Evolutionary conservation across 2,113 vertebrate species (phyloP).

Genomic region (Anoura caudifer): DNA sequence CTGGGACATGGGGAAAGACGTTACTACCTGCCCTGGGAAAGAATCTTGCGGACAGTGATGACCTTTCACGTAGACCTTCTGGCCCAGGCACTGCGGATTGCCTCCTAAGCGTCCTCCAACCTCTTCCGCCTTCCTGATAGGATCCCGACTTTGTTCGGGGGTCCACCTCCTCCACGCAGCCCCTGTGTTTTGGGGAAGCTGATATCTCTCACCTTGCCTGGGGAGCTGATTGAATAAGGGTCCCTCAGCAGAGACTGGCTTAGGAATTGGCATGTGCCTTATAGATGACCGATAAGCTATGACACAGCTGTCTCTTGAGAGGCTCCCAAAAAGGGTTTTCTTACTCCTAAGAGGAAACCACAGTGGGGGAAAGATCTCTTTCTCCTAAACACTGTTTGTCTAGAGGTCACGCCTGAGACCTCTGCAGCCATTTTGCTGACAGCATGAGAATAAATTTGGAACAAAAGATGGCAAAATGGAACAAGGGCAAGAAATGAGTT

Average conservation of each 20-base stretch:
- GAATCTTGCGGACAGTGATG: no score
- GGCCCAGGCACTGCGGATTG: no score
- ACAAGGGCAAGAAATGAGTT: background rate
- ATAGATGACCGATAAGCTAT: background rate
- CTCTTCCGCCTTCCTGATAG: background rate
- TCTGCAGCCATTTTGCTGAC: background rate
- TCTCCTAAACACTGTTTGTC: background rate
- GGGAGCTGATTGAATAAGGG: background rate
- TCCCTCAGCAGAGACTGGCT: background rate
- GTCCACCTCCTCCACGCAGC: background rate
- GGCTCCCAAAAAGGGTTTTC: background rate
- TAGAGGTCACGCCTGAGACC: background rate
- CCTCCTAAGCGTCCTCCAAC: background rate
- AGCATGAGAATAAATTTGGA: background rate
- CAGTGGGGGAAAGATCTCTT: fast-evolving
- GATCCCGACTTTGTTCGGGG: background rate
- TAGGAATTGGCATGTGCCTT: background rate
- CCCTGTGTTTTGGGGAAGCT: background rate
- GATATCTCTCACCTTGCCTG: background rate
- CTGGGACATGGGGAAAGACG: background rate
- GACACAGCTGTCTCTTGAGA: background rate
- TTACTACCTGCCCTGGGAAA: background rate
- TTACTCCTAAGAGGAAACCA: background rate
- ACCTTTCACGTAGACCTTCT: background rate
- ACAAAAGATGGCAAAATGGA: background rate